These are phyloP conservation scores for Cygnus olor DNA, from an alignment of 2,797 vertebrate genomes.

Conservation along the genomic window DNA sequence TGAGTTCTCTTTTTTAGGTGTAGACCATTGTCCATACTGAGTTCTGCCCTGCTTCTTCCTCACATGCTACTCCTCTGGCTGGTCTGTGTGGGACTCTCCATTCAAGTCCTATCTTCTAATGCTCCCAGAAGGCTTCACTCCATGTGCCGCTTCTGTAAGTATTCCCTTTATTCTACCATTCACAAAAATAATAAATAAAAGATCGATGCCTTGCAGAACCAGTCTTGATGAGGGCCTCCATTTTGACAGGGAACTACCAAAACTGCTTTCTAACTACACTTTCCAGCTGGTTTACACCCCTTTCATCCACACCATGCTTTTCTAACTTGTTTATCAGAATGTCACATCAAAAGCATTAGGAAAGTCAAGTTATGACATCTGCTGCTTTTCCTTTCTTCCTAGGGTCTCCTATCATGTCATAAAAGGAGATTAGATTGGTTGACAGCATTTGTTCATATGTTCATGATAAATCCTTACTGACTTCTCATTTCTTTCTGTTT, in stretches of 20 bases:
- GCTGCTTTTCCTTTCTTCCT: not conserved
- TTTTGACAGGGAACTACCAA: not conserved
- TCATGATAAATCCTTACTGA: not conserved
- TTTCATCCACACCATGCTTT: conserved; percentile 24
- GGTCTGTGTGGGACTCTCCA: not conserved
- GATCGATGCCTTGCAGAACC: not conserved
- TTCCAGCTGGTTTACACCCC: not conserved
- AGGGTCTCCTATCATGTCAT: not conserved
- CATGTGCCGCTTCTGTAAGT: not conserved
- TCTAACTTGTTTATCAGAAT: conserved; percentile 28
- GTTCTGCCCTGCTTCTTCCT: not conserved
- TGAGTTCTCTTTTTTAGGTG: not conserved
- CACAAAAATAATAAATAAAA: not conserved
- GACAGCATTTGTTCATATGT: not conserved
- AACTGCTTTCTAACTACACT: not conserved
- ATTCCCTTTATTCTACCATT: not conserved
- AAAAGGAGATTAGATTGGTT: not conserved
- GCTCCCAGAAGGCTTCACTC: not conserved
- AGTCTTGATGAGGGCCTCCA: not conserved
- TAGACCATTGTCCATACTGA: not conserved
- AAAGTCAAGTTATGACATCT: conserved; percentile 12
- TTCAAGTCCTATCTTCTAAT: not conserved
- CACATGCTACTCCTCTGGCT: not conserved
- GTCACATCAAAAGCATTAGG: conserved; percentile 46
- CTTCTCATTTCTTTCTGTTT: not conserved